phyloP scores from a whole-genome alignment of 2,113 vertebrate species.

The Sapajus apella region DNA sequence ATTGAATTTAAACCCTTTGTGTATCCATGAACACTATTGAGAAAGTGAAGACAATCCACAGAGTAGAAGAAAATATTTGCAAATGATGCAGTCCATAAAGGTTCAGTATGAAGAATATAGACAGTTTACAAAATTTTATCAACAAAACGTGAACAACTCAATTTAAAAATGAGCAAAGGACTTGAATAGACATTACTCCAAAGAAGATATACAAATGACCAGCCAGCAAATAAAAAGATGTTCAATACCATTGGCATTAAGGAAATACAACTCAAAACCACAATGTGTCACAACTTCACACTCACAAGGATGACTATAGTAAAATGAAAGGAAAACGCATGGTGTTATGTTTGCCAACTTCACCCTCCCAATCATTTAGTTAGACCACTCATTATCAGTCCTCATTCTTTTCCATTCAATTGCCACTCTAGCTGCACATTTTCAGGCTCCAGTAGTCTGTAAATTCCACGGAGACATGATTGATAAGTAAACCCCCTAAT shows the following conservation, averaged over 20 bases:
- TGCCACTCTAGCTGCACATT: not conserved
- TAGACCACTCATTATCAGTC: not conserved
- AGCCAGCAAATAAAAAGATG: not conserved
- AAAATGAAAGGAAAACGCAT: not conserved
- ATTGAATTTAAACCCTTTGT: not conserved
- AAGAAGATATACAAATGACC: not conserved
- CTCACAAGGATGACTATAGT: not conserved
- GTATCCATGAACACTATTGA: not conserved
- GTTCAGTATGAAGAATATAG: not conserved
- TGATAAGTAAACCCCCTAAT: not conserved
- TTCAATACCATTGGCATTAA: not conserved
- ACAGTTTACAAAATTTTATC: not conserved
- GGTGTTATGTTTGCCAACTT: not conserved
- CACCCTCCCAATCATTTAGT: not conserved
- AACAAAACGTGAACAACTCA: not conserved
- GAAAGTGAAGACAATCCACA: not conserved
- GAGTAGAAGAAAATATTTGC: not conserved
- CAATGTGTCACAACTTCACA: not conserved
- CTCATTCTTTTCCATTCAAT: not conserved
- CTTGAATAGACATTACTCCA: not conserved
- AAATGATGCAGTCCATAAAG: not conserved
- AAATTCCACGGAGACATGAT: not conserved
- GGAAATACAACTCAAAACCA: not conserved
- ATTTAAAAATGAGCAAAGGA: not conserved
- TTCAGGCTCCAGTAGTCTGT: not conserved